Evolutionary conservation across 1,140 invertebrate species (phyloP), one percentile per base, ranked within the genome.

Genomic region (Euwallacea similis): DNA sequence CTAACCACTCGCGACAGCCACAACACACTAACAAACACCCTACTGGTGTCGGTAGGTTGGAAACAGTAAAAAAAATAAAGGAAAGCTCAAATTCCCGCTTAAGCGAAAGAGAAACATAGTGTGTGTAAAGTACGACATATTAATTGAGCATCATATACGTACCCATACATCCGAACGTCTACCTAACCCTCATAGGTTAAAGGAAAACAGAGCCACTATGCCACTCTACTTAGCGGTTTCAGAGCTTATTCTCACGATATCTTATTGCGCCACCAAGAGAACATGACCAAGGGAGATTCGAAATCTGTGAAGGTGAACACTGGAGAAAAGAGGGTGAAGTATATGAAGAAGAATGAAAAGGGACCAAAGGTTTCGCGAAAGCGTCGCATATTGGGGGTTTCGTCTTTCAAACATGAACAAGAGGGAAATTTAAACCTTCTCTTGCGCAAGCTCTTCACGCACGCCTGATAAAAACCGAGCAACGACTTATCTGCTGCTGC

Each of bases 221-320:
- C 63, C 71, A 67, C 73, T 75, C 72, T 66, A 69, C 65, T 76
- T 74, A 72, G 73, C 74, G 77, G 77, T 74, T 62, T 75, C 75
- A 71, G 58, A 10, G n/a, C 72, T 66, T 55, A 76, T 21, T 75
- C 80, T 89, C 87, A 89, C 85, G 87, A 88, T 73, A 88, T 88
- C 80, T 89, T 89, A 62, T 88, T 88, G 43, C 87, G 85, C 87
- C 87, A 88, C 87, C 87, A 88, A 10, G 85, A 87, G 79, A 87
- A 87, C 77, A 88, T 83, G 79, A 88, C 85, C 76, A 86, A 85
- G 59, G 86, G 84, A 76, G 83, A 82, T 47, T 74, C 78, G 81
- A 78, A 85, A 83, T 77, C 84, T 81, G 73, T 84, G 76, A 74
- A 85, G 73, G 66, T 83, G 81, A 73, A 86, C 77, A 69, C 82